Base-by-base conservation (phyloP, 2,113 vertebrate genomes). In the Atrichornis clamosus region DNA sequence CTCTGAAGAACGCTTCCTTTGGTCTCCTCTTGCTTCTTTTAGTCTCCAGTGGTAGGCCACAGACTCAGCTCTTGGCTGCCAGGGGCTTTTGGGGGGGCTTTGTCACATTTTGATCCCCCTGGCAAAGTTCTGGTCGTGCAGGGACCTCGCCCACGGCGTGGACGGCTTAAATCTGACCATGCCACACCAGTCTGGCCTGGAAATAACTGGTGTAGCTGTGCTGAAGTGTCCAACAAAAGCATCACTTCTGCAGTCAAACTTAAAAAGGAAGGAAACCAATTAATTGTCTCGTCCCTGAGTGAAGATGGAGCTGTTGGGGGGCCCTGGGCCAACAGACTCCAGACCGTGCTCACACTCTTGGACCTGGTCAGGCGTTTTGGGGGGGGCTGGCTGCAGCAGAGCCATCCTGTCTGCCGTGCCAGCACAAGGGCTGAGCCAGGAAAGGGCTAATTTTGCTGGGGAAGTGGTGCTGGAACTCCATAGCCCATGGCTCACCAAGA, bases 301-400 rank as follows among this genome's bases (percentile, higher is more conserved):
- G 8, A 76, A 84, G 53, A 15, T 3, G 5, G 67, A 87, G 62
- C 23, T 84, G 14, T 44, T 62, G 69, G 32, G 21, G 9, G 3
- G 6, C 39, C 41, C 64, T 72, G 64, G 65, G 8, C 53, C 32
- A 72, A 13, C 17, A 52, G 47, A n/a, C 9, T 82, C n/a, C 50
- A 47, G 41, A 42, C 41, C 42, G 27, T 0, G 0, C 22, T 75
- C 15, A 12, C 4, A 8, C 4, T 89, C 44, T 47, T 50, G 58
- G 62, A 26, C 18, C 22, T 12, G 30, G 42, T 68, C n/a, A 53
- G 28, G 55, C 0, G 0, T 83, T 92, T 49, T 3, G 1, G 27
- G 23, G 23, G 59, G 39, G 14, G 5, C 39, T 81, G 55, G 64
- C 35, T 77, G 4, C 18, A 46, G 27, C 42, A 92, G 17, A 94